Conservation (phyloP, 2,113 vertebrate species). For the Pipa parva region DNA sequence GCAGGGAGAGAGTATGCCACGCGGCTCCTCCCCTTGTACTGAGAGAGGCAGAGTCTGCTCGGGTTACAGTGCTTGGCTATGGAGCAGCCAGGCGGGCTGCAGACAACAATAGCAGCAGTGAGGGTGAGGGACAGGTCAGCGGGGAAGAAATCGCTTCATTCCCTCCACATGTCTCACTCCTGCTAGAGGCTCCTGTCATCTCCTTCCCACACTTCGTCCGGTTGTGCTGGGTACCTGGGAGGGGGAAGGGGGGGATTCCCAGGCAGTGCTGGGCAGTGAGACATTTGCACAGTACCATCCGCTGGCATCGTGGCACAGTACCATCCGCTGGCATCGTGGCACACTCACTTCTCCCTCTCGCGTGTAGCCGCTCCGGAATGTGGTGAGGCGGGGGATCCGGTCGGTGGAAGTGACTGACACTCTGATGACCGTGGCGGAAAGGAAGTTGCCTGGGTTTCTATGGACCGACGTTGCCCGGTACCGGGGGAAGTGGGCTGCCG, state of each 20-base stretch:
- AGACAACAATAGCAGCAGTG: conserved; percentile 8
- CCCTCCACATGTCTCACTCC: neutral
- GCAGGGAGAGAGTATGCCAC: neutral
- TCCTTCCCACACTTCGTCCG: neutral
- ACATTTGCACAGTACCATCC: neutral
- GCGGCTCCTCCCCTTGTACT: neutral
- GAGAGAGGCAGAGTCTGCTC: conserved; percentile 13
- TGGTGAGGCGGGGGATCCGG: too few species aligned
- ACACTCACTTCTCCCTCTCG: too few species aligned
- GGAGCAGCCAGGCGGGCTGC: conserved; percentile 8
- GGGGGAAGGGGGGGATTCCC: neutral
- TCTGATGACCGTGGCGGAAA: too few species aligned
- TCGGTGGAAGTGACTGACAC: too few species aligned
- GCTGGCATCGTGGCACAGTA: too few species aligned
- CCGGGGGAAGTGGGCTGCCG: neutral
- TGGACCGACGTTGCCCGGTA: too few species aligned
- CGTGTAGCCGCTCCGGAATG: too few species aligned
- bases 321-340: too few species aligned
- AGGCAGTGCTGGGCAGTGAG: neutral
- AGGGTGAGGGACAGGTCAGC: conserved; percentile 36
- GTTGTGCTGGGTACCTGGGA: neutral
- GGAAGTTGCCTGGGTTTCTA: too few species aligned
- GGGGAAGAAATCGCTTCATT: neutral
- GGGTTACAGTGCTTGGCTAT: conserved; percentile 30
- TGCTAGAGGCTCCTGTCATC: neutral